Evolutionary conservation across 23 tunicate species (phyloP), one percentile per base, ranked within the genome.

Genomic region (Aplidium turbinatum): DNA sequence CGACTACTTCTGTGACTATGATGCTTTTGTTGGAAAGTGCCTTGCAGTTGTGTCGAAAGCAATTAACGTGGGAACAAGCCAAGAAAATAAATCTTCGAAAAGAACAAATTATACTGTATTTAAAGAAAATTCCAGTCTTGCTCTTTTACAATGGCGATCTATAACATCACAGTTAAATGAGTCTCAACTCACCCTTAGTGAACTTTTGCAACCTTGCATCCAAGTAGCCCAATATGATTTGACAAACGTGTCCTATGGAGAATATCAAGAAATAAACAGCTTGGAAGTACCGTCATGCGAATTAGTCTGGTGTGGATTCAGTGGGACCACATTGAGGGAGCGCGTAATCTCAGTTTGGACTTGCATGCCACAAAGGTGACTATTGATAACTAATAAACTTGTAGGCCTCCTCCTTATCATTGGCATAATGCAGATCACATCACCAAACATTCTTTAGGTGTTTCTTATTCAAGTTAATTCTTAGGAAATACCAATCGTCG

Each of bases 281-380:
- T 62, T 64, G 23, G 72, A 45, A 24, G 42, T 87, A 13, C 94
- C 94, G 23, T 63, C 47, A 22, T 87, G 94, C 34, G 82, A 60
- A 4, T n/a, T 87, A 4, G 65, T 54, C 24, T 87, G 94, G 94
- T 72, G 78, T 56, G 94, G 94, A 25, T 72, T 73, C 35, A 66
- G 81, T 33, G 58, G 45, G 3, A 42, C 65, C 11, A 45, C 65
- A 30, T 53, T 76, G 33, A 50, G 50, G 50, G 56, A 76, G 13
- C 52, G 57, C 26, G 36, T 18, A n/a, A 77, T 79, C 2, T 79
- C 94, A 9, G 50, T 78, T 0, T 80, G 94, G 86, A 62, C 76
- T 7, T 72, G 85, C 63, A 57, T 87, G 72, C 9, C 68, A 5
- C 23, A 29, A 16, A 35, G 77, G 94, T 87, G 35, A 83, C 56